Evolutionary conservation across 1,140 invertebrate species (phyloP).

Genomic region (Asbolus verrucosus): DNA sequence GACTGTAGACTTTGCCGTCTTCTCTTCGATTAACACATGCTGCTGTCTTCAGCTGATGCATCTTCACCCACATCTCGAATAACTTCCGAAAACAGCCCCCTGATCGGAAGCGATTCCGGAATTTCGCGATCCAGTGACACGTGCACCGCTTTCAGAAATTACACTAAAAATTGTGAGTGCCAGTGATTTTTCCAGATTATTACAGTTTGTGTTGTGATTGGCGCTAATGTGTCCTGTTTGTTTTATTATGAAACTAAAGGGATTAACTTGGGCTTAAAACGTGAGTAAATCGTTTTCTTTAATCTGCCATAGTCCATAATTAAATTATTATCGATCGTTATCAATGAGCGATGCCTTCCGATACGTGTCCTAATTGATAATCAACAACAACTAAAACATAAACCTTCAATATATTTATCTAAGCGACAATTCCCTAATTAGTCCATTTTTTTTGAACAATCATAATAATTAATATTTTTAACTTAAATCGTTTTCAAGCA

Average conservation of each 20-base stretch:
- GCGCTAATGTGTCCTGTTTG: not conserved
- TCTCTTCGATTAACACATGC: constrained; percentile 38
- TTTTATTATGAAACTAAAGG: constrained; percentile 8
- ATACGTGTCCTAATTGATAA: too few species aligned
- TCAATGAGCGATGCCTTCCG: too few species aligned
- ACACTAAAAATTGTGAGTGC: constrained; percentile 38
- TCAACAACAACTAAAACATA: too few species aligned
- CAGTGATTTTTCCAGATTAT: not conserved
- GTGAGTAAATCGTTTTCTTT: constrained; percentile 6
- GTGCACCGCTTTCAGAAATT: constrained; percentile 4
- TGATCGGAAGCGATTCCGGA: not conserved
- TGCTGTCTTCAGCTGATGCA: constrained; percentile 28
- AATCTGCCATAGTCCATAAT: too few species aligned
- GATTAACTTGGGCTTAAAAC: constrained; percentile 5
- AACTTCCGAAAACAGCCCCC: not conserved
- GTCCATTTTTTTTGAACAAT: too few species aligned
- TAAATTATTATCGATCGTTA: too few species aligned
- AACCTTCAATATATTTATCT: too few species aligned
- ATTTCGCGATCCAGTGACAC: not conserved
- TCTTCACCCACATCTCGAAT: not conserved
- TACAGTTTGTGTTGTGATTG: constrained; percentile 14
- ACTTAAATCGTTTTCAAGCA: too few species aligned
- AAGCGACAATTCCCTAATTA: too few species aligned
- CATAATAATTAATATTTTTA: too few species aligned
- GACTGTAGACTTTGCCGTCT: constrained; percentile 28